A percentile compares a stretch with the other conserved stretches of the same genome.
phyloP scores from a whole-genome alignment of 2,113 vertebrate genomes.

The Desmodus rotundus region DNA sequence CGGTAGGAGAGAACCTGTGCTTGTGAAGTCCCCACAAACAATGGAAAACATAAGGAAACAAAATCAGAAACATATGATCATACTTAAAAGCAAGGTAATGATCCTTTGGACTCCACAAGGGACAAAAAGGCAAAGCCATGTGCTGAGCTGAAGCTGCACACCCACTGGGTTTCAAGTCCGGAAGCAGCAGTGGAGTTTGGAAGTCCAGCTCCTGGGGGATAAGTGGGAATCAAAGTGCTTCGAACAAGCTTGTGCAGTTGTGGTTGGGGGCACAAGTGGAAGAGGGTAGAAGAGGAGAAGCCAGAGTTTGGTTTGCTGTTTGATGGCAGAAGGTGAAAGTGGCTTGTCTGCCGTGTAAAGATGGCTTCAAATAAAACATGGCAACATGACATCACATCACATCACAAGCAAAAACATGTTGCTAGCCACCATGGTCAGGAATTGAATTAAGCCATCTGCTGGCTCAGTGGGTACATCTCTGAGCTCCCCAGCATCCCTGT shows the following conservation, averaged over 20 bases:
- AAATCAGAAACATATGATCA: neutral
- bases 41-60: neutral
- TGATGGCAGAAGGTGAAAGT: neutral
- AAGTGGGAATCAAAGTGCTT: neutral
- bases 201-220: neutral
- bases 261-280: too few relatives aligned
- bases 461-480: neutral
- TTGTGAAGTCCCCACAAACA: neutral
- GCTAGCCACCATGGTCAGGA: neutral
- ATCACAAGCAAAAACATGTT: neutral
- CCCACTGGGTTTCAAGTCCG: neutral
- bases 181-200: neutral
- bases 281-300: neutral
- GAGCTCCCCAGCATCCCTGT: neutral
- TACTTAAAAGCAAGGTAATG: neutral
- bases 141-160: neutral
- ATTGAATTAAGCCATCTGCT: neutral
- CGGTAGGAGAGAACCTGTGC: neutral
- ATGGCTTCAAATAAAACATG: neutral
- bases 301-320: neutral
- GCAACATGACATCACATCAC: neutral
- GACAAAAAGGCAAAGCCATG: neutral
- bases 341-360: neutral
- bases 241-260: neutral
- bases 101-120: neutral